Conservation (phyloP, 1,140 invertebrate genomes). For the Fopius arisanus region DNA sequence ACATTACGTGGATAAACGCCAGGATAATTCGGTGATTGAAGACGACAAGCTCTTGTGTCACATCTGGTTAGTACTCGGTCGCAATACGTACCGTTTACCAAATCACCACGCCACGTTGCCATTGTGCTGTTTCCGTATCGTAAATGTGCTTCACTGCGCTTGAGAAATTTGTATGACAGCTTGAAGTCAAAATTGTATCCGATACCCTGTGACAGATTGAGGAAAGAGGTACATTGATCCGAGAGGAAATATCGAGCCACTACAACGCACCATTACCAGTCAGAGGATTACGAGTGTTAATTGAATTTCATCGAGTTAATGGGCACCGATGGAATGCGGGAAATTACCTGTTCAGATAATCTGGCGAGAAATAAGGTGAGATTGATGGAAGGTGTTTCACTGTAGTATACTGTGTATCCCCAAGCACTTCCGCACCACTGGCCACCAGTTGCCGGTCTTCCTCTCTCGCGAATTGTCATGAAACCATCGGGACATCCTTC, state of each 20-base stretch:
- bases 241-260: neutral
- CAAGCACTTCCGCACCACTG: conserved; percentile 86
- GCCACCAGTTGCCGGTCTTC: conserved; percentile 75
- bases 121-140: conserved; percentile 78
- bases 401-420: conserved; percentile 87
- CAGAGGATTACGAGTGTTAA: neutral
- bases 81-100: conserved; percentile 78
- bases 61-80: conserved; percentile 76
- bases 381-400: conserved; percentile 80
- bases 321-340: neutral
- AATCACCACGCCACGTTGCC: conserved; percentile 74
- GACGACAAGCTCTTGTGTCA: conserved; percentile 69
- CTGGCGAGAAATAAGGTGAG: conserved; percentile 75
- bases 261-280: neutral
- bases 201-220: conserved; percentile 67
- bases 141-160: conserved; percentile 75
- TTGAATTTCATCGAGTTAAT: neutral
- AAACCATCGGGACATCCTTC: conserved; percentile 83
- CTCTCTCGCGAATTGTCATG: conserved; percentile 79
- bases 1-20: conserved; percentile 86
- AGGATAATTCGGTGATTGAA: conserved; percentile 87
- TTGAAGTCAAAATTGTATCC: conserved; percentile 86
- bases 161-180: conserved; percentile 82
- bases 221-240: neutral
- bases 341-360: conserved; percentile 74